Conservation (phyloP, 2,797 vertebrate genomes). For the Columba guinea region DNA sequence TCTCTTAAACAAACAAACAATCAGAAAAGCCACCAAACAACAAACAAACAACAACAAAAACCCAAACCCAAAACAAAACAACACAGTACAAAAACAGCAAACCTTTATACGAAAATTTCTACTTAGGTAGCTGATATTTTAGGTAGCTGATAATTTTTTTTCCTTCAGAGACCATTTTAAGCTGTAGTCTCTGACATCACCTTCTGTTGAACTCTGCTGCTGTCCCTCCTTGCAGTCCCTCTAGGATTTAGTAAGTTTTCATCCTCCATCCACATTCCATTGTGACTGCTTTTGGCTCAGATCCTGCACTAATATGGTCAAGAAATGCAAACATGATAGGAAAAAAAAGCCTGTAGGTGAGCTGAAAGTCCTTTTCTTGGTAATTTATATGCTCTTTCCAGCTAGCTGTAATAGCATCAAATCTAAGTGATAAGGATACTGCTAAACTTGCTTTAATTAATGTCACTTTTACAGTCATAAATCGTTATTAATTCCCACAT, state of each 20-base stretch:
- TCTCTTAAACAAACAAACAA: not conserved
- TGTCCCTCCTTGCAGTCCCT: not conserved
- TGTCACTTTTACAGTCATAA: slow-evolving; percentile 64
- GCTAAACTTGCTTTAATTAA: slow-evolving; percentile 74
- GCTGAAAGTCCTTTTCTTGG: slow-evolving; percentile 25
- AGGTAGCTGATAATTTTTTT: not conserved
- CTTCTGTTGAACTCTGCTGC: not conserved
- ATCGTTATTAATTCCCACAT: slow-evolving; percentile 71
- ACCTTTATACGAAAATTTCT: not conserved
- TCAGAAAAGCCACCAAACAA: not conserved
- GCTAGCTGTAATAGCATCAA: slow-evolving; percentile 61
- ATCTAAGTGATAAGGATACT: slow-evolving; percentile 69
- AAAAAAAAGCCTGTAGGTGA: not conserved
- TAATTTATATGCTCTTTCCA: slow-evolving; percentile 66
- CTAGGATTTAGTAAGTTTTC: not conserved
- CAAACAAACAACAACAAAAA: not conserved
- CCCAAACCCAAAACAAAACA: not conserved
- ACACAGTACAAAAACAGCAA: not conserved
- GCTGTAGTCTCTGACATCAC: not conserved
- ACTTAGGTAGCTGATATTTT: not conserved
- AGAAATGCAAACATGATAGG: not conserved
- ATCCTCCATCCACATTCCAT: not conserved
- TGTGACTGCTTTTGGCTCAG: not conserved
- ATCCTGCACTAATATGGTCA: not conserved
- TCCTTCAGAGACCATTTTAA: not conserved